A percentile compares a stretch with the other conserved stretches of the same genome.
These are phyloP conservation scores for Melanargia galathea DNA, from an alignment of 2,888 invertebrate species.

Conservation along the genomic window DNA sequence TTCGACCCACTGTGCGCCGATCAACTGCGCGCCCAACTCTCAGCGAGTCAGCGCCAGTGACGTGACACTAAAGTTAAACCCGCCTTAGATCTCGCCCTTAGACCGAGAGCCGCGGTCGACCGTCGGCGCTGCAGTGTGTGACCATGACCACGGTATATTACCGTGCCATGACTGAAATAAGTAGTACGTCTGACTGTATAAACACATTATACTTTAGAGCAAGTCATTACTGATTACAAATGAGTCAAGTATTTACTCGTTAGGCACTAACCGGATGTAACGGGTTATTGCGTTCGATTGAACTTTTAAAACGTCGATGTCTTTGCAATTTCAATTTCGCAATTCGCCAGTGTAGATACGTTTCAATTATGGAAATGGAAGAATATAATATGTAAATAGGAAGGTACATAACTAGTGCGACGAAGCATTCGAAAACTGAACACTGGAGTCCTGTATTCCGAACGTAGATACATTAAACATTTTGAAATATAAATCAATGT, in stretches of 20 bases:
- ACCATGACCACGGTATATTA: no score
- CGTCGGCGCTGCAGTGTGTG: no score
- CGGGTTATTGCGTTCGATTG: constrained; percentile 19
- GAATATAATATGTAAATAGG: not conserved
- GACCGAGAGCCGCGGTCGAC: no score
- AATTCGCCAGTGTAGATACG: constrained; percentile 14
- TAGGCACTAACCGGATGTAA: constrained; percentile 16
- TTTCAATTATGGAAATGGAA: constrained; percentile 16
- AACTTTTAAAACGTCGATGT: constrained; percentile 12
- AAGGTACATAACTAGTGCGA: not conserved
- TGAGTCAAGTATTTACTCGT: constrained; percentile 15
- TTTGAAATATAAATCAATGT: no score
- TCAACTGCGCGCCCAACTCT: no score
- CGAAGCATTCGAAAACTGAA: constrained; percentile 4
- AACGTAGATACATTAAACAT: no score
- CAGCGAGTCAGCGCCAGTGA: no score
- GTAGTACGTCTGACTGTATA: not conserved
- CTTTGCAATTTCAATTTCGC: constrained; percentile 23
- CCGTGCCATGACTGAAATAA: no score
- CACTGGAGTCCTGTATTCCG: no score
- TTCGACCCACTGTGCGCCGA: no score
- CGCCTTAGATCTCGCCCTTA: no score
- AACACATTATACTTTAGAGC: not conserved
- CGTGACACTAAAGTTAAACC: no score
- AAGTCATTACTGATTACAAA: not conserved